phyloP scores from a whole-genome alignment of 30 jellyfish, hydroid and myxozoan species.

The Aurelia sp. region DNA sequence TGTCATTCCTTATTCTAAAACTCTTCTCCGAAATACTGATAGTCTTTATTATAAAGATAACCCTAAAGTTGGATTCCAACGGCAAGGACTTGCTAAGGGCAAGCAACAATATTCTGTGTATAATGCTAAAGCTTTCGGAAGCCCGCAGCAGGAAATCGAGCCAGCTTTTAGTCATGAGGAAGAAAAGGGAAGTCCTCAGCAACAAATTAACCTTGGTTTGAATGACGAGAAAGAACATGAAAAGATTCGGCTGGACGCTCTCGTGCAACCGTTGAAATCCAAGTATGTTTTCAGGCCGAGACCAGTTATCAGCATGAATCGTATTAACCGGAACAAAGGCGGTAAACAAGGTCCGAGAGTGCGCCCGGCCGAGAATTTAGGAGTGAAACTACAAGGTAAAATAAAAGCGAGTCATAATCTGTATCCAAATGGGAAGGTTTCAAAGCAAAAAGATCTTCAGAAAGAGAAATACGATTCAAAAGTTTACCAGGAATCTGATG shows the following conservation, averaged over 20 bases:
- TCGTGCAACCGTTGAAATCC: slow-evolving; percentile 17
- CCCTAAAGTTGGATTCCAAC: background rate
- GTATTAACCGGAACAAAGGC: background rate
- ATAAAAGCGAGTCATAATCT: background rate
- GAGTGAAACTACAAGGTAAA: background rate
- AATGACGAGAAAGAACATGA: slow-evolving; percentile 5
- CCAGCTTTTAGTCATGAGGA: background rate
- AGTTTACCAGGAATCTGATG: background rate
- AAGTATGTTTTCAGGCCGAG: background rate
- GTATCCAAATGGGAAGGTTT: background rate
- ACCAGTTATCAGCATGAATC: background rate
- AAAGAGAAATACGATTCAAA: background rate
- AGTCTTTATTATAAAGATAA: background rate
- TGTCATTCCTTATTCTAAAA: background rate
- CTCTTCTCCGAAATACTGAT: slow-evolving; percentile 8
- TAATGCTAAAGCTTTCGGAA: background rate
- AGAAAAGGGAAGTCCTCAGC: background rate
- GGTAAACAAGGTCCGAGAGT: background rate
- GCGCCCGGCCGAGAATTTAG: background rate
- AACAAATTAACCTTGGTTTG: background rate
- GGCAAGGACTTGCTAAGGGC: background rate
- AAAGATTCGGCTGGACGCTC: slow-evolving; percentile 21
- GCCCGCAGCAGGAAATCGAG: background rate
- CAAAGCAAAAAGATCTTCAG: background rate
- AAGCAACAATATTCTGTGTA: background rate